Conservation (phyloP, 2,797 vertebrate species). For the Ptychobarbus kaznakovi region DNA sequence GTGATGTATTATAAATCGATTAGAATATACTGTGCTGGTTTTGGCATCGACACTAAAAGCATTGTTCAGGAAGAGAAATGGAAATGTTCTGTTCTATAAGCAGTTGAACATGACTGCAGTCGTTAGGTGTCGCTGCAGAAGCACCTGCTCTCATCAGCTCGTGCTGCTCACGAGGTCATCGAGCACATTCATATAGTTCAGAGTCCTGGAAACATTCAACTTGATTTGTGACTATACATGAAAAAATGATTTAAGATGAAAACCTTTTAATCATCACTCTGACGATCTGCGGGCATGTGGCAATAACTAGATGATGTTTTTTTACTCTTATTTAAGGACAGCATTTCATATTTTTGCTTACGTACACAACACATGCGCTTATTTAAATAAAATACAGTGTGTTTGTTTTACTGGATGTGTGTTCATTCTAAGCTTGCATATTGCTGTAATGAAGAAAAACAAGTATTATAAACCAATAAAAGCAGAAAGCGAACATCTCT, state of each 20-base stretch:
- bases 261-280: background rate
- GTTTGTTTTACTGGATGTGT: background rate
- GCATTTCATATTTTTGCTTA: background rate
- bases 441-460: background rate
- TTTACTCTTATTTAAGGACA: background rate
- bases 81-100: background rate
- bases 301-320: background rate
- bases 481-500: background rate
- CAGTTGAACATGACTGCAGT: background rate
- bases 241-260: background rate
- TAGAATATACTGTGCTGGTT: background rate
- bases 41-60: background rate
- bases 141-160: conserved; percentile 7
- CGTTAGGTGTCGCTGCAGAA: conserved; percentile 41
- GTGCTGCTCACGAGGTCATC: background rate
- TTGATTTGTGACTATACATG: background rate
- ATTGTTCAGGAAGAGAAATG: background rate
- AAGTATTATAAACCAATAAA: background rate
- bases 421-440: background rate
- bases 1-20: background rate
- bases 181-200: conserved; percentile 7
- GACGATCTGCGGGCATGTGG: background rate
- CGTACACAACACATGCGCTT: background rate
- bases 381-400: background rate
- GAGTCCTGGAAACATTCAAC: background rate